These are phyloP conservation scores for Falco punctatus DNA, from an alignment of 2,113 vertebrate genomes.

Conservation along the genomic window DNA sequence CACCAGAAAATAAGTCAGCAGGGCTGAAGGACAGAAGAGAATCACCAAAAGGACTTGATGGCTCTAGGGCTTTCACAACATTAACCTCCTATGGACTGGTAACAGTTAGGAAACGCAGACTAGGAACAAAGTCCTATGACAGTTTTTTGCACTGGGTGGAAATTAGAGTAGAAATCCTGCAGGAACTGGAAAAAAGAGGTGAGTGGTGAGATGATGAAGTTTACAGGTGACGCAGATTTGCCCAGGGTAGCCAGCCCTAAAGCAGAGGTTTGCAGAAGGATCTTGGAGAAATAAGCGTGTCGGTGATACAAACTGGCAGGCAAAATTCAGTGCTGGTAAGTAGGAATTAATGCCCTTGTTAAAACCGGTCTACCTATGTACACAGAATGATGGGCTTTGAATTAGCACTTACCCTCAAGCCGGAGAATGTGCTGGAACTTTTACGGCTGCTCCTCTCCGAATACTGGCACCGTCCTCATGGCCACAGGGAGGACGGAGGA, in stretches of 20 bases:
- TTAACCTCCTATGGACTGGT: not conserved
- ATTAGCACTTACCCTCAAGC: not conserved
- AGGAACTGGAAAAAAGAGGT: not conserved
- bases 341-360: not conserved
- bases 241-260: not conserved
- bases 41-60: not conserved
- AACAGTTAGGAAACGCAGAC: not conserved
- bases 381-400: not conserved
- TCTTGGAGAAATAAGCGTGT: not conserved
- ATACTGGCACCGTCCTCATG: fast-evolving
- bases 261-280: not conserved
- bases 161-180: not conserved
- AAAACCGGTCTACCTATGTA: not conserved
- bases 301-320: not conserved
- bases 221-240: not conserved
- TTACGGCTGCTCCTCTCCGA: not conserved
- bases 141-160: not conserved
- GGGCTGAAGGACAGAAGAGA: not conserved
- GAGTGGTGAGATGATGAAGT: not conserved
- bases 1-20: not conserved
- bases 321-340: not conserved
- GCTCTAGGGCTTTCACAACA: not conserved
- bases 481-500: not conserved
- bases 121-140: not conserved
- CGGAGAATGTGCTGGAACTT: not conserved